Conservation (phyloP, 2,797 vertebrate species). For the Acanthopagrus latus region DNA sequence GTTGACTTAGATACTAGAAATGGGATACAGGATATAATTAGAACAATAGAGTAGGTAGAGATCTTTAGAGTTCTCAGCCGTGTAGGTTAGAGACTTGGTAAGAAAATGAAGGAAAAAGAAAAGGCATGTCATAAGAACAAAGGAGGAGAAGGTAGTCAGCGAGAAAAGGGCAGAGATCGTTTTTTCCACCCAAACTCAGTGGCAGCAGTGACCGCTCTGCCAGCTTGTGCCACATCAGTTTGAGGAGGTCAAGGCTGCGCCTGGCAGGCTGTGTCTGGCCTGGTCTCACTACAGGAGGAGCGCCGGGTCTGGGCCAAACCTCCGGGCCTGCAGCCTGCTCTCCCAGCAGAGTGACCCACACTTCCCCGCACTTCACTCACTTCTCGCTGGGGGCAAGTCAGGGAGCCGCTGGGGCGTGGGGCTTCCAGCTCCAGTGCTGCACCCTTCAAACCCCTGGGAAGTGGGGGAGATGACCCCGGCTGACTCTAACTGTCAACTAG, state of each 20-base stretch:
- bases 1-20: background rate
- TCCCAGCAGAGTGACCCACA: slow-evolving; percentile 64
- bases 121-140: slow-evolving; percentile 38
- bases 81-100: background rate
- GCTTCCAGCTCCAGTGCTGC: slow-evolving; percentile 64
- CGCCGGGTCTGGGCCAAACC: slow-evolving; percentile 65
- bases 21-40: background rate
- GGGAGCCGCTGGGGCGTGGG: slow-evolving; percentile 78
- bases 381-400: slow-evolving; percentile 77
- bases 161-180: slow-evolving; percentile 49
- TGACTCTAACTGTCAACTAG: slow-evolving; percentile 81
- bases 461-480: slow-evolving; percentile 68
- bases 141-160: slow-evolving; percentile 42
- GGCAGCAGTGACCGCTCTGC: slow-evolving; percentile 75
- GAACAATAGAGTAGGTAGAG: background rate
- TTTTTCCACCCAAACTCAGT: slow-evolving; percentile 59
- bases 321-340: slow-evolving; percentile 62
- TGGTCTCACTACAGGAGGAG: slow-evolving; percentile 70
- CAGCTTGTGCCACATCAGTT: slow-evolving; percentile 80
- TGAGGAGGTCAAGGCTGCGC: slow-evolving; percentile 82
- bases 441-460: slow-evolving; percentile 71
- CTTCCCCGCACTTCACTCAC: slow-evolving; percentile 65
- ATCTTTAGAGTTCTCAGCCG: background rate
- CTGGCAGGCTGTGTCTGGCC: slow-evolving; percentile 79
- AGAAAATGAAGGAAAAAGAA: slow-evolving; percentile 24